Base-by-base conservation (phyloP, 2,888 invertebrate genomes). In the Phania funesta region DNA sequence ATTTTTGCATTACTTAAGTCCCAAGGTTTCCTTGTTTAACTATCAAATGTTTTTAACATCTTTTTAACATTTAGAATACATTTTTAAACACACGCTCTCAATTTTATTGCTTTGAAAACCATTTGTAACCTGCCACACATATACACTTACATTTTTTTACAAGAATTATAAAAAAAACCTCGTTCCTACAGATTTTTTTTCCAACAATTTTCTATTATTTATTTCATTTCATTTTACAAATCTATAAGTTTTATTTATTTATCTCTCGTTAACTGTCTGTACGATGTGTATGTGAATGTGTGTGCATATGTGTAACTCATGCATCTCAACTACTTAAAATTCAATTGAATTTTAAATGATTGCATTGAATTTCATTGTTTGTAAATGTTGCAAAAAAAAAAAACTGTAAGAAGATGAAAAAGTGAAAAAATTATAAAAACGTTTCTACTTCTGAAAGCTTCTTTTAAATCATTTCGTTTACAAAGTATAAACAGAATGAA, bases 281-380 rank as follows among this genome's bases (percentile, higher is more conserved):
- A 20, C 9, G 22, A 9, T 56, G n/a, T 16, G 24, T 38, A 32
- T 41, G 29, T 9, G 29, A 6, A 4, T 44, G 5, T 44, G 7
- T 44, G 3, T 44, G 3, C 16, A 1, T 18, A 4, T 18, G 8
- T n/a, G 18, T 16, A 44, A 68, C 84, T 44, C 48, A 68, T 70
- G 52, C 87, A 88, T 88, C 89, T 86, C 89, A 89, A 89, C 87
- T 86, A 88, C 86, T 89, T 89, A 87, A 88, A 73, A 89, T 89
- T 88, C 88, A 88, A 89, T 89, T 89, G 89, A 89, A 89, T 89
- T 88, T 89, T 88, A 88, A 89, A 87, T 87, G 86, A 56, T 70
- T 78, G 71, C 65, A 65, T 67, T 71, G 68, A 44, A 16, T 44
- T 16, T 44, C 41, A 44, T 44, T 44, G 48, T 35, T 50, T 64